Percentiles rank a stretch among this genome's conserved stretches.
Evolutionary conservation across 1,140 invertebrate genomes (phyloP).

Genomic region (Drosophila melanica): DNA sequence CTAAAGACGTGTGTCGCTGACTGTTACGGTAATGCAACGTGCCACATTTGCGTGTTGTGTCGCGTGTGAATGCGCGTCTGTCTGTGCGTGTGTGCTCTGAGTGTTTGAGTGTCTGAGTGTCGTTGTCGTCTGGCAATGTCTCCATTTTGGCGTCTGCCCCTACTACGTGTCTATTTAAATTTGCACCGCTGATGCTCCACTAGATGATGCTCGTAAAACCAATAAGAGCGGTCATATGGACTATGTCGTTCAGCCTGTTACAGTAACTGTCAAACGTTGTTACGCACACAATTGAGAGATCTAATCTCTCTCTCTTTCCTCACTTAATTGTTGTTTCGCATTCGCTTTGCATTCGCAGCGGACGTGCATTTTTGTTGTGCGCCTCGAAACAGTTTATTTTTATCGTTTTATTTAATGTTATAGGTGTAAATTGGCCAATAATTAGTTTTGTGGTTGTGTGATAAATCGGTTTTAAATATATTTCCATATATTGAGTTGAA

Average conservation of each 20-base stretch:
- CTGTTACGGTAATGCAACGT: constrained; percentile 33
- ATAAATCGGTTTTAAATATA: no score
- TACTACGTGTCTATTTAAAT: constrained; percentile 59
- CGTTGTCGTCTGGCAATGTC: constrained; percentile 40
- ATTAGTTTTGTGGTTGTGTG: no score
- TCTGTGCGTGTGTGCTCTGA: constrained; percentile 1
- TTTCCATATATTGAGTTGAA: no score
- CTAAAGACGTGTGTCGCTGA: constrained; percentile 32
- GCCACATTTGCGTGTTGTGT: constrained; percentile 14
- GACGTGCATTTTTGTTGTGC: no score
- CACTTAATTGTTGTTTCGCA: no score
- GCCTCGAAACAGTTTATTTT: no score
- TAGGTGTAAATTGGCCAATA: no score
- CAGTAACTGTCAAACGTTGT: background rate
- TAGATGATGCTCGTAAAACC: background rate
- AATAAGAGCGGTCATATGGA: background rate
- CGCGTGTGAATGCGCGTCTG: background rate
- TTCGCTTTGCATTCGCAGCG: no score
- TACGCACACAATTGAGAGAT: no score
- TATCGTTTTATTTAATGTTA: no score
- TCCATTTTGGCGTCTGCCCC: constrained; percentile 45
- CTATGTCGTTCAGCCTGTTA: background rate
- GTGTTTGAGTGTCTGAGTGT: constrained; percentile 14
- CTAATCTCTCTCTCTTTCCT: no score
- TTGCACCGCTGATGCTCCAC: constrained; percentile 39